phyloP scores from a whole-genome alignment of 2,797 vertebrate species.

The Semaprochilodus insignis region DNA sequence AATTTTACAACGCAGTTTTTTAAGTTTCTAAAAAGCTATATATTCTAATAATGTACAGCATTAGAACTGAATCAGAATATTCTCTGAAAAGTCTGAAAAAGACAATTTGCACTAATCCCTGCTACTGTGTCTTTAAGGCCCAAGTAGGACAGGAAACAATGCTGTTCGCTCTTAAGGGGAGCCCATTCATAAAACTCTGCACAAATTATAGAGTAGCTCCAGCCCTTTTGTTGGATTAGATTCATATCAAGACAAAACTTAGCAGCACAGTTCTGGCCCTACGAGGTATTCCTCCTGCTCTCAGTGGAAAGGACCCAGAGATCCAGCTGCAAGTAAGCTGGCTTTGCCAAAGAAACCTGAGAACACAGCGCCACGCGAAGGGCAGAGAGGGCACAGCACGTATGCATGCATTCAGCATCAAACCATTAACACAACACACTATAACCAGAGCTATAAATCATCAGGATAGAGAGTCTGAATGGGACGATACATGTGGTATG shows the following conservation, averaged over 20 bases:
- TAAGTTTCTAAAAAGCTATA: background rate
- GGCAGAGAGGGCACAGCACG: slow-evolving; percentile 52
- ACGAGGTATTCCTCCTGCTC: slow-evolving; percentile 57
- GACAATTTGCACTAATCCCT: background rate
- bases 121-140: slow-evolving; percentile 48
- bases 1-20: background rate
- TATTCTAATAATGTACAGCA: slow-evolving; percentile 1
- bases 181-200: slow-evolving; percentile 74
- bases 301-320: slow-evolving; percentile 36
- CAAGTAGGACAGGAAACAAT: slow-evolving; percentile 52
- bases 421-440: slow-evolving; percentile 40
- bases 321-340: slow-evolving; percentile 3
- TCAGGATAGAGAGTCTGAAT: slow-evolving; percentile 39
- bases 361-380: slow-evolving; percentile 79
- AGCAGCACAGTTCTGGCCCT: slow-evolving; percentile 67
- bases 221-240: slow-evolving; percentile 68
- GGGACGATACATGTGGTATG: slow-evolving; percentile 56
- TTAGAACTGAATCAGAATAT: slow-evolving; percentile 8
- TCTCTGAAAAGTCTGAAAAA: background rate
- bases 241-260: slow-evolving; percentile 73
- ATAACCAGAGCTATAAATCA: slow-evolving; percentile 52
- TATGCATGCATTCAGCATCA: slow-evolving; percentile 2
- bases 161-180: slow-evolving; percentile 69
- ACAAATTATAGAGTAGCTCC: slow-evolving; percentile 65
- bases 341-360: slow-evolving; percentile 68